Conservation (phyloP, 2,113 vertebrate genomes). For the Grus americana region DNA sequence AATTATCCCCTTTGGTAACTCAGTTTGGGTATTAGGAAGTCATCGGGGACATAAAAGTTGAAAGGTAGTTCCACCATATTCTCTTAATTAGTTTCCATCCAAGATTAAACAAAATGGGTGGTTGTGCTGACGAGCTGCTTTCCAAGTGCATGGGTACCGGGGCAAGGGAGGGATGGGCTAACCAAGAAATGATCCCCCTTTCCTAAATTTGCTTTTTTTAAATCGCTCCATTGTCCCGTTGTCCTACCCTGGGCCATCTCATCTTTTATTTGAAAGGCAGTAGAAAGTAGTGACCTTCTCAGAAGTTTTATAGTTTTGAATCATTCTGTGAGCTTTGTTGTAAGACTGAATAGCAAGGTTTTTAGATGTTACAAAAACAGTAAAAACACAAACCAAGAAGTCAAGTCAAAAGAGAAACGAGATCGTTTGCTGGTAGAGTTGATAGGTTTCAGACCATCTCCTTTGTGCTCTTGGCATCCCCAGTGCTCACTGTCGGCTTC, state of each 20-base stretch:
- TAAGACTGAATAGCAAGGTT: not conserved
- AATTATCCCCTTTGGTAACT: slow-evolving; percentile 73
- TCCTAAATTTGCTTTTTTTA: not conserved
- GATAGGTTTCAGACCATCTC: not conserved
- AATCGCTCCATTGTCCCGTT: not conserved
- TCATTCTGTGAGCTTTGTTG: not conserved
- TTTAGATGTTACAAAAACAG: not conserved
- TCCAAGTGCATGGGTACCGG: rapidly evolving
- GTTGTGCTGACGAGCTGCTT: slow-evolving; percentile 17
- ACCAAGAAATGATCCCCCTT: not conserved
- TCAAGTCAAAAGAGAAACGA: not conserved
- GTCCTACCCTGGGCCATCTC: not conserved
- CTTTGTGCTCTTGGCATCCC: not conserved
- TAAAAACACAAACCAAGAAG: not conserved
- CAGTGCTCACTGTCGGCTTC: rapidly evolving
- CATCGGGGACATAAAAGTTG: slow-evolving; percentile 2
- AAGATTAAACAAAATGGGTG: not conserved
- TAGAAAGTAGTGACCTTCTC: not conserved
- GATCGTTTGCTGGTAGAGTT: not conserved
- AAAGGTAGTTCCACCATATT: slow-evolving; percentile 29
- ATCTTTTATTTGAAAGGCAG: not conserved
- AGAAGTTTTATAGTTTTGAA: not conserved
- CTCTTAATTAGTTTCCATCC: slow-evolving; percentile 58
- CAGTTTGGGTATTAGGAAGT: slow-evolving; percentile 31
- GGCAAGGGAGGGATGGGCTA: not conserved